Evolutionary conservation across 2,113 vertebrate genomes (phyloP), one percentile per base, ranked within the genome.

Genomic region (Noturus placidus): DNA sequence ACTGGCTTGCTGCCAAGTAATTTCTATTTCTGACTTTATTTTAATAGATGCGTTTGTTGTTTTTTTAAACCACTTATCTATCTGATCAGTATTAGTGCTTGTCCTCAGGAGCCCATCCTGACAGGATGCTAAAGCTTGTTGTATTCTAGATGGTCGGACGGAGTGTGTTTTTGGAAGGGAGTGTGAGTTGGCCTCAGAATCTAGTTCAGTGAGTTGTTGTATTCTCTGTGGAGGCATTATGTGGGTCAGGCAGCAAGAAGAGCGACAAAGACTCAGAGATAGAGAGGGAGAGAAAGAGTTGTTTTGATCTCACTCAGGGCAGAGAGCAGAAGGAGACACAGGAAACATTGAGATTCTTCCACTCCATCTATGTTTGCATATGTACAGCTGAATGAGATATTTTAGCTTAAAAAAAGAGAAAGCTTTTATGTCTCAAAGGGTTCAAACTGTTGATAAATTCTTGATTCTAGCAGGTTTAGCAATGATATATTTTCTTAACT

Each of bases 171-270:
- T 77, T 50, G 35, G 46, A 84, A 80, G 67, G 86, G 72, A 42
- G 76, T 59, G 85, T 81, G 87, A 83, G 63, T 63, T 59, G 72
- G 54, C 84, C 84, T 83, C 52, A 90, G 91, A 92, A 93, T 93
- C 92, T 94, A 94, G 94, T 94, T 95, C 94, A 95, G 91, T 93
- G 91, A 93, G 91, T 89, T 88, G 91, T 85, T 81, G 82, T 91
- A 86, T 90, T 92, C 93, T 92, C 90, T 15, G 84, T 59, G 90
- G 92, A 93, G 90, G 65, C 82, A 54, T 91, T 92, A 94, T 94
- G 91, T 91, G 94, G 94, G 94, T 94, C 95, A 95, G 56, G 46
- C 84, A 87, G 92, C 89, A 88, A 92, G 93, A 92, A 94, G 92
- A 92, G 77, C 89, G 81, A 88, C 84, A 84, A 56, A 87, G 87